Evolutionary conservation across 2,797 vertebrate species (phyloP).

Genomic region (Antrozous pallidus): DNA sequence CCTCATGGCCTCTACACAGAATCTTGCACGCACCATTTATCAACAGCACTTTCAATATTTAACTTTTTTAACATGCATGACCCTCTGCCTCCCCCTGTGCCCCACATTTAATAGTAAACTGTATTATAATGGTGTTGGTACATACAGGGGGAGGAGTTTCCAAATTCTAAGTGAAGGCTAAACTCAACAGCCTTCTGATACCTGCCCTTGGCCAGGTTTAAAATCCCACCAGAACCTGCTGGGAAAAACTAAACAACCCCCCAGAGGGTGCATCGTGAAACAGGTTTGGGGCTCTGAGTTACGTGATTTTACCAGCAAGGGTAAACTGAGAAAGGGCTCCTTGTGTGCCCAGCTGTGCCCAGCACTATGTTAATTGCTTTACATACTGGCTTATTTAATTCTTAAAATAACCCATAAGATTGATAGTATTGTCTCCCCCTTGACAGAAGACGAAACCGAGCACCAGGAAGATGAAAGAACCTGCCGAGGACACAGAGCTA

Average conservation of each 20-base stretch:
- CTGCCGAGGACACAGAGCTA: neutral
- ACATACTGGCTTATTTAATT: neutral
- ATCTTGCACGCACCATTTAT: accelerated
- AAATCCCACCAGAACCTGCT: conserved; percentile 9
- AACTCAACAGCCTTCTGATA: neutral
- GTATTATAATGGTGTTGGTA: neutral
- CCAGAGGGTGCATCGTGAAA: neutral
- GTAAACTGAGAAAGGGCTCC: neutral
- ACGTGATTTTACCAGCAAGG: no score
- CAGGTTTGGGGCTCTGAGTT: neutral
- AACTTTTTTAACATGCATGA: neutral
- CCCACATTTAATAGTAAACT: neutral
- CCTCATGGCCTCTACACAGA: accelerated
- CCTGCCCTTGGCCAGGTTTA: neutral
- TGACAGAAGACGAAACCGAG: neutral
- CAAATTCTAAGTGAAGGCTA: neutral
- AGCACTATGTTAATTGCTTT: neutral
- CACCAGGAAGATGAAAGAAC: neutral
- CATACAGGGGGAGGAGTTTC: neutral
- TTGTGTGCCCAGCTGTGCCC: no score
- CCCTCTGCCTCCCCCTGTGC: neutral
- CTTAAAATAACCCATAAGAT: neutral
- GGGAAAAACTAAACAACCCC: neutral
- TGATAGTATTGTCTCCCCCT: neutral
- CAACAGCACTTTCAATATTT: neutral